Conservation (phyloP, 2,113 vertebrate species). For the Cepphus grylle region DNA sequence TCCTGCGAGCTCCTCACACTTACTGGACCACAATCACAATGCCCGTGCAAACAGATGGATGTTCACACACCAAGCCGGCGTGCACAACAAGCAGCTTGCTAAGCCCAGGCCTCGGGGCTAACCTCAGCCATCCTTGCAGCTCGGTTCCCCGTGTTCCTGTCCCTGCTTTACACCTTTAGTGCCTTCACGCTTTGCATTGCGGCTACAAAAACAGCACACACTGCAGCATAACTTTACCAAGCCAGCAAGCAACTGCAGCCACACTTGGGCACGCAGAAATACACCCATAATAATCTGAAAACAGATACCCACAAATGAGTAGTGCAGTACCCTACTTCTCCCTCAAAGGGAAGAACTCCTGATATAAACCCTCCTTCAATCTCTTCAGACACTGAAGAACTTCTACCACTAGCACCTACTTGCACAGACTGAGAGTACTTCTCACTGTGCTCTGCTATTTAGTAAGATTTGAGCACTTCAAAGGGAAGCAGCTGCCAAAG, state of each 20-base stretch:
- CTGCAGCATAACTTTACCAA: rapidly evolving
- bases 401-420: not conserved
- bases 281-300: not conserved
- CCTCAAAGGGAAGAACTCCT: not conserved
- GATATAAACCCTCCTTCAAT: not conserved
- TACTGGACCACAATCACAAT: rapidly evolving
- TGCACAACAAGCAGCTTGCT: not conserved
- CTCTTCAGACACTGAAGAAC: not conserved
- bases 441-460: not conserved
- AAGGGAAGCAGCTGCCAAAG: not conserved
- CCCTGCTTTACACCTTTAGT: not conserved
- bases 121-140: not conserved
- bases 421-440: not conserved
- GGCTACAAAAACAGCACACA: rapidly evolving
- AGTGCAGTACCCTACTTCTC: not conserved
- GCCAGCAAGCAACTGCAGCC: not conserved
- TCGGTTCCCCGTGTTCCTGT: rapidly evolving
- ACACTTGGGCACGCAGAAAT: not conserved
- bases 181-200: rapidly evolving
- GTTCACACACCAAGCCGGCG: rapidly evolving
- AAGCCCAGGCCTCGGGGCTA: rapidly evolving
- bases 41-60: rapidly evolving
- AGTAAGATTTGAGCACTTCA: not conserved
- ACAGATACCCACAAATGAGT: not conserved
- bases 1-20: not conserved